These are phyloP conservation scores for Microctenopoma lineatum DNA, from an alignment of 2,797 vertebrate species.

Conservation along the genomic window DNA sequence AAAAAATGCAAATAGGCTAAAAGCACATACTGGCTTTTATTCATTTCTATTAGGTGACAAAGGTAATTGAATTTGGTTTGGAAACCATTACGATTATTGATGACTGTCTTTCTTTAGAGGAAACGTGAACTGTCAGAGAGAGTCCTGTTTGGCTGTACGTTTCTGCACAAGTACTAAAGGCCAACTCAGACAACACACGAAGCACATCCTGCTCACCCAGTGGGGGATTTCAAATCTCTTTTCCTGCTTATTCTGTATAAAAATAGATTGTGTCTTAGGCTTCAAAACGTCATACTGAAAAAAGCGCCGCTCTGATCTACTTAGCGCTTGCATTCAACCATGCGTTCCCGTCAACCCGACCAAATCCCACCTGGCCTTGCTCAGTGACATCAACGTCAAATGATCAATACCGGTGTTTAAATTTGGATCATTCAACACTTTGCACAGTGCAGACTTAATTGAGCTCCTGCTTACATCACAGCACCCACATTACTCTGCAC, in stretches of 20 bases:
- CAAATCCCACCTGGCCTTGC: slow-evolving; percentile 46
- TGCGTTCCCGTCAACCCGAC: slow-evolving; percentile 27
- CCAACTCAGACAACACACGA: slow-evolving; percentile 31
- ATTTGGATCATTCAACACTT: slow-evolving; percentile 38
- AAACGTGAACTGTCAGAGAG: slow-evolving; percentile 43
- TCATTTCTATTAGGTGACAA: slow-evolving; percentile 69
- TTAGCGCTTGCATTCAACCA: slow-evolving; percentile 22
- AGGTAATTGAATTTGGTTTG: slow-evolving; percentile 76
- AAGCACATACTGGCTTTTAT: slow-evolving; percentile 66
- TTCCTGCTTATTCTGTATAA: slow-evolving; percentile 45
- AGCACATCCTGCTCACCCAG: slow-evolving; percentile 38
- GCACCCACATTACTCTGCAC: background rate
- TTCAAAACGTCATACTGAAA: slow-evolving; percentile 30
- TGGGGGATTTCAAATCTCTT: slow-evolving; percentile 48
- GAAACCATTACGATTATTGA: slow-evolving; percentile 78
- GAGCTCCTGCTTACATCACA: slow-evolving; percentile 16
- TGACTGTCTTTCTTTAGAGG: slow-evolving; percentile 57
- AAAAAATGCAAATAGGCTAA: slow-evolving; percentile 73
- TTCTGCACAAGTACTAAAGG: slow-evolving; percentile 37
- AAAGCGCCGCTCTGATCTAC: slow-evolving; percentile 32
- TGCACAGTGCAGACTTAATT: background rate
- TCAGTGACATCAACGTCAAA: slow-evolving; percentile 35
- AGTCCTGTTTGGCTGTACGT: slow-evolving; percentile 38
- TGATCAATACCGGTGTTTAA: slow-evolving; percentile 40
- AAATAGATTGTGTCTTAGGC: slow-evolving; percentile 54